Percentiles rank a stretch among this genome's conserved stretches.
Conservation (phyloP, 2,113 vertebrate genomes). For the Larimichthys polyactis region DNA sequence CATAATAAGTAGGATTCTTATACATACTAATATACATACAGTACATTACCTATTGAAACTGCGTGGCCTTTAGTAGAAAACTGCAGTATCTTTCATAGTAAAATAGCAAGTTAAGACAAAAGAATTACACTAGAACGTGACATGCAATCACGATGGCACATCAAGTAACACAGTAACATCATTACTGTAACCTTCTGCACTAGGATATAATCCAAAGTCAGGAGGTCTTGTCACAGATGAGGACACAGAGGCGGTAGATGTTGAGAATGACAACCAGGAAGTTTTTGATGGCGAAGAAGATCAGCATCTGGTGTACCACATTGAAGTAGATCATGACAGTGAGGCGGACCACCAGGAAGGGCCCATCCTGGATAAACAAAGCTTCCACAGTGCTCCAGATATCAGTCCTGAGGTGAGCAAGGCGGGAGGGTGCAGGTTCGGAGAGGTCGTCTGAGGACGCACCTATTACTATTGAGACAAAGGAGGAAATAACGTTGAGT, state of each 20-base stretch:
- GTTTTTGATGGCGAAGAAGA: conserved; percentile 92
- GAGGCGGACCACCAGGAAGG: conserved; percentile 88
- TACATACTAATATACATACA: background rate
- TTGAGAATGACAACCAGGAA: conserved; percentile 88
- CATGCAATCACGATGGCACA: background rate
- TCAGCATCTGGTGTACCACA: conserved; percentile 90
- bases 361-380: conserved; percentile 91
- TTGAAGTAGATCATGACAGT: conserved; percentile 86
- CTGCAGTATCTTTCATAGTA: no score
- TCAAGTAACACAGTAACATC: background rate
- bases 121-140: background rate
- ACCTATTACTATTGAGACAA: conserved; percentile 5
- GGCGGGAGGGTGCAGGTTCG: background rate
- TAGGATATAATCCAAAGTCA: background rate
- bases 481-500: background rate
- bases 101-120: background rate
- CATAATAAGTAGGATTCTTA: background rate
- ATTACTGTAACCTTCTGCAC: background rate
- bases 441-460: conserved; percentile 44
- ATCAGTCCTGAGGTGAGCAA: conserved; percentile 79
- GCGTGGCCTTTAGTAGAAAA: no score
- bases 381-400: conserved; percentile 89
- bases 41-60: background rate
- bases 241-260: conserved; percentile 84
- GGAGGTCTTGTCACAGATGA: conserved; percentile 7